Base-by-base conservation (phyloP, 1,140 invertebrate genomes). In the Latrodectus geometricus region DNA sequence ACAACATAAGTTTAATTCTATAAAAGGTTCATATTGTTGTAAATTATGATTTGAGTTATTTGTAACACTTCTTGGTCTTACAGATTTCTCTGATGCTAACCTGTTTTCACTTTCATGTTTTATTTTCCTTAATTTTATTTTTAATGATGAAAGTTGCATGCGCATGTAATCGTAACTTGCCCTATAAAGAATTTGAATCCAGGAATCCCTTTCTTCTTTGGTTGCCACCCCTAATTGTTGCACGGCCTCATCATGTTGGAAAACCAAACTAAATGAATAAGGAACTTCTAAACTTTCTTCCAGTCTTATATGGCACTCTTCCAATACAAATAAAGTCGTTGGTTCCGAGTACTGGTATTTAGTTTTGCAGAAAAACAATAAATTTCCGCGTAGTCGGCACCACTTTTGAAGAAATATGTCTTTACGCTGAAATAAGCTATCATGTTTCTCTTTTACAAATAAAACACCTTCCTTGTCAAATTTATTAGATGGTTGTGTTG, bases 311-410 rank as follows among this genome's bases (percentile, higher is more conserved):
- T 93, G 93, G 91, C 96, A 97, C 89, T 97, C 94, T 90, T 97
- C 96, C 80, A 98, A 91, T 69, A 98, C 94, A 89, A 98, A 94
- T 2, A 98, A 94, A 8, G 97, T 97, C 69, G 95, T 91, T 0
- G 97, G 96, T 88, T 97, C 95, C 9, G 96, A 96, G 93, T 94
- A 96, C 90, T 92, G 95, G 91, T 98, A 96, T 88, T 95, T 94
- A 49, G 95, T 95, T 91, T 98, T 98, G 91, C 98, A 95, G 92
- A 98, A 98, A 93, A 99, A 98, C 75, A 99, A 92, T 7, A 98
- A 92, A 92, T 98, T 98, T 79, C 97, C 97, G 89, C 96, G 93
- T 21, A 99, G 92, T 86, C 97, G 94, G 92, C 96, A 98, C 95
- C 96, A 98, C 91, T 96, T 92, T 90, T 97, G 95, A 87, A 94